Percentiles rank a stretch among this genome's conserved stretches.
phyloP scores from a whole-genome alignment of 1,140 invertebrate genomes.

The Brachionus rubens region DNA sequence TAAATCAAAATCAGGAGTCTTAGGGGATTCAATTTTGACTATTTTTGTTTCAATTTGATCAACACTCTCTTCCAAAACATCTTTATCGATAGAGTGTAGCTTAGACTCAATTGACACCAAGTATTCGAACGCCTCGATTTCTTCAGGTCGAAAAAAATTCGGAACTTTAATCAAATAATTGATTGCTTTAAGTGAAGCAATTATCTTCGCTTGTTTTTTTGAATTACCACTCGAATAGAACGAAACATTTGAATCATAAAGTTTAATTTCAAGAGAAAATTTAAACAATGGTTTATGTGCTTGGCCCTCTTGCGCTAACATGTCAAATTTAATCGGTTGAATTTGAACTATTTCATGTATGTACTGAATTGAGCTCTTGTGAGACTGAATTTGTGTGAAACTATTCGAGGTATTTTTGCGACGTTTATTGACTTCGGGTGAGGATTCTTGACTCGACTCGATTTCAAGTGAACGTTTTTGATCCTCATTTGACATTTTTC shows the following conservation, averaged over 20 bases:
- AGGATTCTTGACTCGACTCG: neutral
- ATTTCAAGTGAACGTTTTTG: neutral
- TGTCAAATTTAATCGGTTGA: slow-evolving; percentile 34
- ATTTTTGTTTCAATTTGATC: neutral
- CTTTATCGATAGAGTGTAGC: neutral
- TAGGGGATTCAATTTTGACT: neutral
- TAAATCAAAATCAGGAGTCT: neutral
- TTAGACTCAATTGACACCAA: neutral
- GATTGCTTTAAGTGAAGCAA: slow-evolving; percentile 9
- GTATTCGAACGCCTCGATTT: neutral
- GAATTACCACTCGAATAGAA: neutral
- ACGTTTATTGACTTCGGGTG: neutral
- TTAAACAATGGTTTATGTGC: slow-evolving; percentile 34
- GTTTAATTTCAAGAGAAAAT: neutral
- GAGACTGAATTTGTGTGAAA: neutral
- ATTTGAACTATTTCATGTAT: slow-evolving; percentile 12
- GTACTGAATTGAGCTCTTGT: slow-evolving; percentile 27
- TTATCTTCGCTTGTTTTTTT: slow-evolving; percentile 19
- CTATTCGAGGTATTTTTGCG: neutral
- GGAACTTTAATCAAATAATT: neutral
- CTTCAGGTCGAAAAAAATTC: neutral
- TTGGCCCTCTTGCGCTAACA: neutral
- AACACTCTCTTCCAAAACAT: neutral
- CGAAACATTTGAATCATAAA: neutral
- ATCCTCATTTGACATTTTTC: neutral